Conservation (phyloP, 2,888 invertebrate genomes). For the Petrophora chlorosata region DNA sequence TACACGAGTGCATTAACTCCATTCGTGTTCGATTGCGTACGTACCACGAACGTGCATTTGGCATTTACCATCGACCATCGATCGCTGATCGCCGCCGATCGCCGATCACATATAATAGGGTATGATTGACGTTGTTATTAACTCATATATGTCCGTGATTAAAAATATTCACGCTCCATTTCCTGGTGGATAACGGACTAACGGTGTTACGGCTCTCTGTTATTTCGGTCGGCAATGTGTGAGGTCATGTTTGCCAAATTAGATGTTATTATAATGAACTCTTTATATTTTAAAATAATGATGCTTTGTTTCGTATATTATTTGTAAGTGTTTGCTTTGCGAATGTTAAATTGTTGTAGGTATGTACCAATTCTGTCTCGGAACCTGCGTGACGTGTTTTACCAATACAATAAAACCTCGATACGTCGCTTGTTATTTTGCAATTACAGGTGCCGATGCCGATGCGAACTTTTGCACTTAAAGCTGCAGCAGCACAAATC, state of each 20-base stretch:
- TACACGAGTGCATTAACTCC: conserved; percentile 73
- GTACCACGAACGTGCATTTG: conserved; percentile 46
- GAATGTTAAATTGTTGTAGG: conserved; percentile 16
- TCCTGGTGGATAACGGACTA: conserved; percentile 51
- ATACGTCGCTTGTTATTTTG: conserved; percentile 4
- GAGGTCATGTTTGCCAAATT: conserved; percentile 56
- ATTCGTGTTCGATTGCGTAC: conserved; percentile 59
- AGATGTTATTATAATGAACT: conserved; percentile 46
- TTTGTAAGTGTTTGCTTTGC: conserved; percentile 21
- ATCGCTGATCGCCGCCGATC: too few species aligned
- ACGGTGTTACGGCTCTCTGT: conserved; percentile 49
- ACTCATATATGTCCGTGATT: conserved; percentile 35
- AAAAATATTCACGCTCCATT: conserved; percentile 54
- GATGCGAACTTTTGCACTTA: neutral
- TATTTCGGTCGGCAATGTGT: conserved; percentile 49
- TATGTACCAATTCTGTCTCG: conserved; percentile 5
- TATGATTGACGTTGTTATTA: conserved; percentile 33
- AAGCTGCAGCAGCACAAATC: too few species aligned
- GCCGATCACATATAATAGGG: conserved; percentile 39
- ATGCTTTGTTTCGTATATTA: conserved; percentile 34
- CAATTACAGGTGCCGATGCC: neutral
- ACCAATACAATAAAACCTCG: neutral
- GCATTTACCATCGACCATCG: conserved; percentile 41
- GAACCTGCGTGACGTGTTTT: conserved; percentile 1
- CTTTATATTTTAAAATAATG: conserved; percentile 31